Evolutionary conservation across 2,113 vertebrate species (phyloP), one percentile per base, ranked within the genome.

Genomic region (Lepus timidus): DNA sequence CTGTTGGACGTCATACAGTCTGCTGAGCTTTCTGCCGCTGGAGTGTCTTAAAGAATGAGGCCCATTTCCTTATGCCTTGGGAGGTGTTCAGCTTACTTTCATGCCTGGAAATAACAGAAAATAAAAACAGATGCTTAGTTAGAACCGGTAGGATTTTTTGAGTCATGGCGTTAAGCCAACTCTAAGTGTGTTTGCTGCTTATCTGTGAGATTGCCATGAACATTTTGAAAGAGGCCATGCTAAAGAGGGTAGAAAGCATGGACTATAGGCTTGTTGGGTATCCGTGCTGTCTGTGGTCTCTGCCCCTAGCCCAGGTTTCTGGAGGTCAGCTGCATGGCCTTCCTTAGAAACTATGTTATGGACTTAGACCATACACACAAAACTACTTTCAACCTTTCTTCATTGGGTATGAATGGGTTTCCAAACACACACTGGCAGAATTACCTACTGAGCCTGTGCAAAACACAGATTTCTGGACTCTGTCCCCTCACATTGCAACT

Each of bases 81-180:
- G 94, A 97, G 90, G 71, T 94, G 93, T 97, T 96, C 61, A 25
- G 91, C 91, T 90, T 83, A 82, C 87, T 97, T 96, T 90, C 55
- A 75, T 91, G 90, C 97, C 98, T 98, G 94, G 96, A 93, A 97
- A 98, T 95, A 92, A 97, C 23, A 78, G 96, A 97, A 96, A 70
- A 96, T 65, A 96, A 97, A 96, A 97, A 91, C 74, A 97, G 93
- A 96, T 79, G 58, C 93, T 97, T 96, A 93, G 91, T 97, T 97
- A 96, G 62, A 81, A 91, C n/a, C n/a, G 62, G 91, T 31, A 96
- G 88, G 61, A 94, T 86, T 93, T 81, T 83, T 95, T 94, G 67
- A 97, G 93, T 86, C 95, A 86, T 39, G 64, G 65, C 88, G 92
- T 88, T 90, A 97, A 97, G 95, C 29, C 97, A 95, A 98, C 97